These are phyloP conservation scores for Brachylomia viminalis DNA, from an alignment of 2,888 invertebrate genomes.

Conservation along the genomic window DNA sequence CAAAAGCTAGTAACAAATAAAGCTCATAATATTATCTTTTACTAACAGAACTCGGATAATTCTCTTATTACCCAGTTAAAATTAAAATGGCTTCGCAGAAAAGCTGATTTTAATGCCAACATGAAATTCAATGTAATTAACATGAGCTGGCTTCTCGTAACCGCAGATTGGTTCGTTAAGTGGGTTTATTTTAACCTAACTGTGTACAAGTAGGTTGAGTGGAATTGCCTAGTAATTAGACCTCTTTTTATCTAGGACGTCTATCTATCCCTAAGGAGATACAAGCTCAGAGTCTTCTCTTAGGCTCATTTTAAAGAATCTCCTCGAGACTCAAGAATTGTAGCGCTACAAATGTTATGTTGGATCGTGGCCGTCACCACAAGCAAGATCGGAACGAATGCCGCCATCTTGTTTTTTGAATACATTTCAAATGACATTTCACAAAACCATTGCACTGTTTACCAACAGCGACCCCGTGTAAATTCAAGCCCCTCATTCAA, in stretches of 20 bases:
- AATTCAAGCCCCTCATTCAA: too few relatives aligned
- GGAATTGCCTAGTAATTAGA: not conserved
- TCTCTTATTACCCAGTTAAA: not conserved
- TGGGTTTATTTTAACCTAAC: constrained; percentile 7
- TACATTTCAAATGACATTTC: too few relatives aligned
- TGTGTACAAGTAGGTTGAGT: not conserved
- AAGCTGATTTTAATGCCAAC: not conserved
- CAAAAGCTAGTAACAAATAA: not conserved
- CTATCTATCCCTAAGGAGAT: too few relatives aligned
- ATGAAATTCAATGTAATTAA: not conserved
- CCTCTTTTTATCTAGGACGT: not conserved
- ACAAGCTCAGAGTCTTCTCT: too few relatives aligned
- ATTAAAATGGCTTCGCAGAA: constrained; percentile 3
- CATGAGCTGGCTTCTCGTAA: not conserved
- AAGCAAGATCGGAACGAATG: too few relatives aligned
- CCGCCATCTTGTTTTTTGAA: too few relatives aligned
- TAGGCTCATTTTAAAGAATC: too few relatives aligned
- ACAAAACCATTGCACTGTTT: too few relatives aligned
- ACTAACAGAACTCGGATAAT: constrained; percentile 3
- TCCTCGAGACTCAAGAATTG: too few relatives aligned
- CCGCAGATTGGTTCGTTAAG: constrained; percentile 3
- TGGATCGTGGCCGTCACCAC: too few relatives aligned
- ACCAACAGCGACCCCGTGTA: too few relatives aligned
- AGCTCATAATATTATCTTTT: constrained; percentile 2
- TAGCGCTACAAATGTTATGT: too few relatives aligned